A percentile compares a stretch with the other conserved stretches of the same genome.
Conservation (phyloP, 2,888 invertebrate genomes). For the Arge pagana region DNA sequence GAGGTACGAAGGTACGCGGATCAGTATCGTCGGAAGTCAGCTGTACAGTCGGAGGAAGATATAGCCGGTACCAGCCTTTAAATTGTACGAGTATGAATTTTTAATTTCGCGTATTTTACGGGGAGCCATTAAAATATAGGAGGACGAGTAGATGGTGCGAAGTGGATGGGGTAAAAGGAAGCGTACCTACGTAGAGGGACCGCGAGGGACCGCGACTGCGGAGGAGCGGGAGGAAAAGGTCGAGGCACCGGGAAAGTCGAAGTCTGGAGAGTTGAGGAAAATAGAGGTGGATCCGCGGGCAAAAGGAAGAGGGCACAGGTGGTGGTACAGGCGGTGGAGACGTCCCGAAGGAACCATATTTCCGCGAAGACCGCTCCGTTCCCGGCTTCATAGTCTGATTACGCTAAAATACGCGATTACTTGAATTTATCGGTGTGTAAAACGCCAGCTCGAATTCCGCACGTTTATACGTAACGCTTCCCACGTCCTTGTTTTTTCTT, state of each 20-base stretch:
- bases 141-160: slow-evolving; percentile 1
- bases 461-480: too few species aligned
- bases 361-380: slow-evolving; percentile 24
- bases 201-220: too few species aligned
- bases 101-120: slow-evolving; percentile 51
- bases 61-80: slow-evolving; percentile 38
- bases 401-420: slow-evolving; percentile 48
- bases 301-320: neutral
- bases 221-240: too few species aligned
- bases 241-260: slow-evolving; percentile 11
- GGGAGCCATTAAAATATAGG: slow-evolving; percentile 47
- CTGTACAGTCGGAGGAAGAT: slow-evolving; percentile 32
- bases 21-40: slow-evolving; percentile 22
- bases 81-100: slow-evolving; percentile 50
- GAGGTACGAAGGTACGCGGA: slow-evolving; percentile 16
- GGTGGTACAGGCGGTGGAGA: slow-evolving; percentile 27
- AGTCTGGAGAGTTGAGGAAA: slow-evolving; percentile 11
- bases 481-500: too few species aligned
- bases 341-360: slow-evolving; percentile 47
- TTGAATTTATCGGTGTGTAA: slow-evolving; percentile 49
- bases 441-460: too few species aligned
- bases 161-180: slow-evolving; percentile 4
- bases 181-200: too few species aligned
- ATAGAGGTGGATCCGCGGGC: slow-evolving; percentile 4
- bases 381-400: slow-evolving; percentile 43